Percentiles rank a stretch among this genome's conserved stretches.
Conservation (phyloP, 1,140 invertebrate genomes). For the Orius insidiosus region DNA sequence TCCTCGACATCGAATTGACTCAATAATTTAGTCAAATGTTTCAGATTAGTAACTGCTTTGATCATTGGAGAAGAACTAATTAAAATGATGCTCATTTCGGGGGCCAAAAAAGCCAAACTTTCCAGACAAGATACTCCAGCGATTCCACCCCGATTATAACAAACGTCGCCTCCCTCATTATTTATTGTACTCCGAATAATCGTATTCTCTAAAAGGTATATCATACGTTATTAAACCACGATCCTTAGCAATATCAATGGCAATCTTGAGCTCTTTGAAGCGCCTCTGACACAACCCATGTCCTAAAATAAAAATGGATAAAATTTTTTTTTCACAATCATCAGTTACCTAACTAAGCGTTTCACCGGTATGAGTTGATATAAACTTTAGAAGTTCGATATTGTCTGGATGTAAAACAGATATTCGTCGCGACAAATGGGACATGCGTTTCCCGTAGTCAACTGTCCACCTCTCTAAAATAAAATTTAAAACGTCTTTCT, state of each 20-base stretch:
- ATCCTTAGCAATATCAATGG: constrained; percentile 60
- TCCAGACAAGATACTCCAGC: constrained; percentile 85
- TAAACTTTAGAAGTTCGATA: constrained; percentile 68
- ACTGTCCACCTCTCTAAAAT: constrained; percentile 40
- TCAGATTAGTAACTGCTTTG: constrained; percentile 72
- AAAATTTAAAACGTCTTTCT: constrained; percentile 12
- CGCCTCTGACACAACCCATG: constrained; percentile 61
- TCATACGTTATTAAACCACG: constrained; percentile 61
- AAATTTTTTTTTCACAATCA: constrained; percentile 2
- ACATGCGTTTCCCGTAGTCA: constrained; percentile 75
- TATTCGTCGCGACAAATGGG: constrained; percentile 91
- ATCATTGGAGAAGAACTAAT: constrained; percentile 68
- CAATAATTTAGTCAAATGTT: constrained; percentile 57
- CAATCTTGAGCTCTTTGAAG: constrained; percentile 52
- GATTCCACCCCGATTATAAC: constrained; percentile 87
- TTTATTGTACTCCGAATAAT: constrained; percentile 54
- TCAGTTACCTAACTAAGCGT: constrained; percentile 30
- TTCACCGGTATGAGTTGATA: constrained; percentile 62
- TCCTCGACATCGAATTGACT: constrained; percentile 76
- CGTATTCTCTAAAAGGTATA: constrained; percentile 59
- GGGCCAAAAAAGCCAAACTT: constrained; percentile 54
- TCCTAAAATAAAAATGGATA: constrained; percentile 30
- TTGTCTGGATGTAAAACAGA: constrained; percentile 70
- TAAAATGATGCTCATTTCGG: constrained; percentile 48
- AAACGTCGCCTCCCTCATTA: constrained; percentile 34